Percentiles rank a stretch among this genome's conserved stretches.
Evolutionary conservation across 2,797 vertebrate genomes (phyloP).

Genomic region (Enteromius argenteus): DNA sequence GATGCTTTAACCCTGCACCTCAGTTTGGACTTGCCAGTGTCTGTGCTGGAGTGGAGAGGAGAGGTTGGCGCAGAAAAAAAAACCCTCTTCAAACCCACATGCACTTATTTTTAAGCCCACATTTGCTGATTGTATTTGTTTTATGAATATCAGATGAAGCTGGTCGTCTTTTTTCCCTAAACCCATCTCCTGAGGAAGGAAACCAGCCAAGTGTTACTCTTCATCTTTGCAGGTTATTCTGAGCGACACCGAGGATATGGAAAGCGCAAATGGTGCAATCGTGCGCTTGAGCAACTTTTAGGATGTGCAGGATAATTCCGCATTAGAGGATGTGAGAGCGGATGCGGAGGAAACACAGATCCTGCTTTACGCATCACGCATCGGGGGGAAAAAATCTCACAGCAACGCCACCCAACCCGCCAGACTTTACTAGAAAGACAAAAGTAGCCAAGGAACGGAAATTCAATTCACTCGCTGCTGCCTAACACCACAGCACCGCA

Average conservation of each 20-base stretch:
- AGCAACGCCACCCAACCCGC: slow-evolving; percentile 5
- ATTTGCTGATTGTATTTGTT: slow-evolving; percentile 2
- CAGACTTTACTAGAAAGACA: slow-evolving; percentile 38
- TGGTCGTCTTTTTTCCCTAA: neutral
- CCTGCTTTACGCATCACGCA: slow-evolving; percentile 15
- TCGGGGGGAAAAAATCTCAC: slow-evolving; percentile 6
- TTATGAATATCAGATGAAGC: neutral
- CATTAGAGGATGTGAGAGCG: slow-evolving; percentile 41
- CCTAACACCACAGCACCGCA: neutral
- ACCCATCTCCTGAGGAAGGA: neutral
- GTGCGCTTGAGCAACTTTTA: slow-evolving; percentile 46
- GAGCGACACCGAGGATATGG: neutral
- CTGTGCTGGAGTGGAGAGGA: slow-evolving; percentile 24
- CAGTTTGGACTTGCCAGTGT: slow-evolving; percentile 20
- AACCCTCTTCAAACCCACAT: slow-evolving; percentile 1
- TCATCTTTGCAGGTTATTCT: neutral
- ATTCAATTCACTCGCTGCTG: slow-evolving; percentile 7
- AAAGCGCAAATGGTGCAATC: slow-evolving; percentile 16
- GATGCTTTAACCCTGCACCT: slow-evolving; percentile 41
- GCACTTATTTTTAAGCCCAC: slow-evolving; percentile 21
- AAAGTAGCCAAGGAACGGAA: slow-evolving; percentile 18
- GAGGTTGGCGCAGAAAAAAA: slow-evolving; percentile 18
- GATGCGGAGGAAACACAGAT: slow-evolving; percentile 27
- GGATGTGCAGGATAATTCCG: slow-evolving; percentile 37
- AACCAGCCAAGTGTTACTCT: neutral